Conservation (phyloP, 1,140 invertebrate species). For the Chymomyza costata region DNA sequence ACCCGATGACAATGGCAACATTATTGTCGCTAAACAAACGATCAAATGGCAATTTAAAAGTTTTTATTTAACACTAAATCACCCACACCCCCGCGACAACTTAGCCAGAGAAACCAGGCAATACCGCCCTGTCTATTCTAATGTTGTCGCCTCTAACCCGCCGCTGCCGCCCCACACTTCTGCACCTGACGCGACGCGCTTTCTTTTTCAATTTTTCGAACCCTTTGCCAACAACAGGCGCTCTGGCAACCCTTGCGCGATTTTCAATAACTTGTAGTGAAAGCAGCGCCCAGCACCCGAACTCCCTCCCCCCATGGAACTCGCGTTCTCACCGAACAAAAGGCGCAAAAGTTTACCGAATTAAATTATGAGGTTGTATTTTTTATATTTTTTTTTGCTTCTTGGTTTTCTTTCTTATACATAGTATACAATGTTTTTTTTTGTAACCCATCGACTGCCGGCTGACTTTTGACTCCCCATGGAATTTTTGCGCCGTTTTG, state of each 20-base stretch:
- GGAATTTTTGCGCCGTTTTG: conserved; percentile 47
- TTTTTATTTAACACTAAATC: conserved; percentile 75
- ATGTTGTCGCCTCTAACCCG: conserved; percentile 1
- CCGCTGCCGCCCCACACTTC: conserved; percentile 15
- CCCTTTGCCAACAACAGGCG: conserved; percentile 37
- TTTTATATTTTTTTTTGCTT: conserved; percentile 16
- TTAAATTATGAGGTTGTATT: conserved; percentile 69
- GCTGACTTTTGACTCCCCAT: conserved; percentile 51
- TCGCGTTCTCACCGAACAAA: conserved; percentile 61
- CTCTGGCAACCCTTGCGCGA: conserved; percentile 55
- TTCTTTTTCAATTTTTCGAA: conserved; percentile 72
- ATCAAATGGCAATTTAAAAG: conserved; percentile 75
- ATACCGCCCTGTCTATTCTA: background rate
- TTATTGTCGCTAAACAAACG: conserved; percentile 75
- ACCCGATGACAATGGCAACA: conserved; percentile 49
- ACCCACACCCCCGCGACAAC: conserved; percentile 47
- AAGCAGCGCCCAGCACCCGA: conserved; percentile 9
- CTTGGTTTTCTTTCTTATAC: conserved; percentile 10
- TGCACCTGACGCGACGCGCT: conserved; percentile 62
- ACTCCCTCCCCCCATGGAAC: no score
- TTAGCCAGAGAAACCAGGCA: conserved; percentile 5
- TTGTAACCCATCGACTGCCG: conserved; percentile 36
- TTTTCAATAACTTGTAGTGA: conserved; percentile 68
- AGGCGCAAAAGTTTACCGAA: conserved; percentile 69
- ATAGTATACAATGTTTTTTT: no score